These are phyloP conservation scores for Apocheima hispidaria DNA, from an alignment of 2,888 invertebrate genomes.

Conservation along the genomic window DNA sequence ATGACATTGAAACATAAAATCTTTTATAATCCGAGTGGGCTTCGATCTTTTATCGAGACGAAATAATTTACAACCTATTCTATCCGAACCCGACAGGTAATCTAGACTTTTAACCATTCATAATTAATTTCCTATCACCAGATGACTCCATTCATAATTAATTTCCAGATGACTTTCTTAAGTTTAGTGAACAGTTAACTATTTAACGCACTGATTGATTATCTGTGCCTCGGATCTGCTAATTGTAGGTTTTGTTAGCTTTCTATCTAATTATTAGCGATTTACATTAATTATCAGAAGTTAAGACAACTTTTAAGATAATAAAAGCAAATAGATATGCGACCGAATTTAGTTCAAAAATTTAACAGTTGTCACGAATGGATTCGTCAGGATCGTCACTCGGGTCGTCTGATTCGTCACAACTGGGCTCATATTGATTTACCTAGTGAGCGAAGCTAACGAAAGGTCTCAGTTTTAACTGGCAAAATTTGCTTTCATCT, in stretches of 20 bases:
- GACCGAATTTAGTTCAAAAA: not conserved
- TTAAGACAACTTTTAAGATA: conserved; percentile 27
- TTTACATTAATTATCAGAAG: conserved; percentile 26
- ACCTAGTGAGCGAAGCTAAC: too few relatives aligned
- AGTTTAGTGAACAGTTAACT: conserved; percentile 43
- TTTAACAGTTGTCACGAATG: not conserved
- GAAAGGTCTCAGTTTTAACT: not conserved
- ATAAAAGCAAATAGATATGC: conserved; percentile 15
- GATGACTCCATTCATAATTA: conserved; percentile 32
- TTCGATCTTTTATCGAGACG: conserved; percentile 10
- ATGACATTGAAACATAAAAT: conserved; percentile 1
- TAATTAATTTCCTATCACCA: conserved; percentile 30
- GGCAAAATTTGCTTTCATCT: not conserved
- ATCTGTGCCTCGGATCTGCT: conserved; percentile 18
- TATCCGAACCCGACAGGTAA: conserved; percentile 26
- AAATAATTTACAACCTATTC: conserved; percentile 31
- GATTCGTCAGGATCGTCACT: not conserved
- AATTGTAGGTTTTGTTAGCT: conserved; percentile 29
- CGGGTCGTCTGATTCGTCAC: not conserved
- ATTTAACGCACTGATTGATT: conserved; percentile 34
- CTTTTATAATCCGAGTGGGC: conserved; percentile 7
- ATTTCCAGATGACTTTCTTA: conserved; percentile 34
- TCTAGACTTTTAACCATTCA: conserved; percentile 27
- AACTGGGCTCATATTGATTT: not conserved
- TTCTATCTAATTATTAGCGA: conserved; percentile 30